Evolutionary conservation across 2,113 vertebrate genomes (phyloP), one percentile per base, ranked within the genome.

Genomic region (Menura novaehollandiae): DNA sequence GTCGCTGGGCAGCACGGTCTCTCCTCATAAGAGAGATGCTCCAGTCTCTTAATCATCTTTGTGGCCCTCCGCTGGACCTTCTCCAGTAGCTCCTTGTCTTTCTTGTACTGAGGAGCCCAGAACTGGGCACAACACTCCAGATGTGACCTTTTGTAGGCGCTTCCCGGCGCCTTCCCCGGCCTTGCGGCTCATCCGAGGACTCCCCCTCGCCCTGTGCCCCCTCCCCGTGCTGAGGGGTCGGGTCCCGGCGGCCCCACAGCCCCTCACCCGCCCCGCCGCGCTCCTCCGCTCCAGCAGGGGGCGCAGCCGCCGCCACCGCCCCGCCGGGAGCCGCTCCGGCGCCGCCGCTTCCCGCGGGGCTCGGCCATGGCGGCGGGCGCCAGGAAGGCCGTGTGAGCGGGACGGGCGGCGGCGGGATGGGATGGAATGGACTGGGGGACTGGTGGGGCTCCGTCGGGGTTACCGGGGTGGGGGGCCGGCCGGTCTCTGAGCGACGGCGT

Each of bases 221-320:
- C 28, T 5, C 8, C 15, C 49, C 59, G 49, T 4, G 66, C 44
- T 1, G 52, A 16, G 52, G 28, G 41, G 3, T 8, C 60, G 4
- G 18, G 3, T 30, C 20, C 5, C 20, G 2, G 2, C 10, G 16
- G 15, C 43, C 30, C 7, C 51, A 6, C 23, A 19, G 23, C 24
- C 21, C 13, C 43, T 6, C 64, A 2, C 35, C 12, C 5, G 27
- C 22, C 6, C 15, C 2, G 19, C 55, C 22, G 32, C 24, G 26
- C 20, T 73, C 96, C 93, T 75, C 89, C 95, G 19, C 15, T 6
- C 63, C 96, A 24, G 39, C 51, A 88, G 95, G 63, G 87, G 93
- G 69, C 58, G 88, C 5, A 44, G 82, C 47, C 6, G 76, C 59
- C 10, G 10, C 10, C 9, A 3, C n/a, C 5, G 26, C 10, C 12